Base-by-base conservation (phyloP, 2,113 vertebrate genomes). In the Cephalopholis sonnerati region DNA sequence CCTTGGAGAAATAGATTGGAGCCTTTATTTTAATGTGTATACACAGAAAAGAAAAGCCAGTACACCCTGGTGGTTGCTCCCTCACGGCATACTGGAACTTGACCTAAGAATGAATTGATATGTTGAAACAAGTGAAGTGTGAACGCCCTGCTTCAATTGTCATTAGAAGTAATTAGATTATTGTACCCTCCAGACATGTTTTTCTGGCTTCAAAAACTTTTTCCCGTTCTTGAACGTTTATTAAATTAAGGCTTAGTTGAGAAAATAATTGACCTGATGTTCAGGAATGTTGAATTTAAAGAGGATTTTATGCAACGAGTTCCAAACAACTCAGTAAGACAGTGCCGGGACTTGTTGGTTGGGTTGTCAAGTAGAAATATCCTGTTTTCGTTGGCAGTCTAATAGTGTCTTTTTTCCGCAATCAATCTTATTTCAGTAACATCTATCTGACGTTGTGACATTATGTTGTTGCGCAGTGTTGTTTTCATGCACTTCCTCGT, bases 131-230 rank as follows among this genome's bases (percentile, higher is more conserved):
- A 69, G 48, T 24, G 15, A 54, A 54, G 27, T 0, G 5, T 32
- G 12, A 48, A 41, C 6, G 0, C 9, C 25, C 51, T n/a, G 16
- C 24, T 61, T 54, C 46, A 65, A 17, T 41, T 0, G 4, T 36
- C 54, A 20, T 46, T 20, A 27, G 4, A 67, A 7, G 12, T 16
- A 24, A 55, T 10, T 24, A 84, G 24, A 17, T 20, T 25, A 79
- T 72, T 22, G 20, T 18, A 41, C 44, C 83, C 69, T 69, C 5
- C 1, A 54, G 75, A 57, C 59, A 20, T 53, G 25, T 62, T 82
- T 63, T 62, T 7, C 27, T 44, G 25, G 27, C 16, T 48, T 36
- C 7, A 54, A 64, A 48, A 15, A 57, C 8, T 12, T 74, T 68
- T 41, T n/a, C 2, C 0, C 17, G 1, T 75, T 44, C 7, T 32